A percentile compares a stretch with the other conserved stretches of the same genome.
phyloP scores from a whole-genome alignment of 2,888 invertebrate species.

The Drosophila nr. perissopoda region DNA sequence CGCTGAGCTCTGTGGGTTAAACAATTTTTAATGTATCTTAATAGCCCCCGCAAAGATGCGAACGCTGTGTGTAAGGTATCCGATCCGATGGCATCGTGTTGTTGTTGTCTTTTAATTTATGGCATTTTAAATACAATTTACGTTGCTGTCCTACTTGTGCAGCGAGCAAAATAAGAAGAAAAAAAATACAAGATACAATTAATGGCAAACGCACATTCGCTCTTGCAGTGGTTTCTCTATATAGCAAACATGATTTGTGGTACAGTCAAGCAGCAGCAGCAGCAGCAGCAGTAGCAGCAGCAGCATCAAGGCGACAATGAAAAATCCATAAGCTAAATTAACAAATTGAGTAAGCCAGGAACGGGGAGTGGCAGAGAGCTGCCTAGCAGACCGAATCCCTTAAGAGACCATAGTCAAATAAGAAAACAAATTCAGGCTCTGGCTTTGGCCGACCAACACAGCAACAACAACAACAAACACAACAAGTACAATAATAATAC shows the following conservation, averaged over 20 bases:
- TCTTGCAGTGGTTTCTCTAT: neutral
- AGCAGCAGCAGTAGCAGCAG: conserved; percentile 1
- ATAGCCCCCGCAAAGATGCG: conserved; percentile 42
- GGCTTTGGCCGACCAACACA: conserved; percentile 34
- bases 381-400: neutral
- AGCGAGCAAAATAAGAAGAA: neutral
- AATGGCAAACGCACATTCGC: neutral
- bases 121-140: conserved; percentile 77
- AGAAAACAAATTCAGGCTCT: conserved; percentile 41
- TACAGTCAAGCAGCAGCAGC: conserved; percentile 2
- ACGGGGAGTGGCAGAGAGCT: neutral
- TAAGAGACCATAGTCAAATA: conserved; percentile 47
- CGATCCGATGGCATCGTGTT: conserved; percentile 14
- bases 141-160: conserved; percentile 22
- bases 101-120: conserved; percentile 69
- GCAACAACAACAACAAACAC: conserved; percentile 10
- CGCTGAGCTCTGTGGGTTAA: conserved; percentile 43
- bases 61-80: conserved; percentile 9
- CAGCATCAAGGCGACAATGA: conserved; percentile 26
- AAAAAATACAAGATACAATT: neutral
- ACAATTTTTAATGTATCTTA: conserved; percentile 71
- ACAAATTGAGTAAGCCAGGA: conserved; percentile 64
- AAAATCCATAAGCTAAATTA: conserved; percentile 72
- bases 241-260: conserved; percentile 61
- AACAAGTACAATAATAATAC: conserved; percentile 8